Conservation (phyloP, 2,113 vertebrate genomes). For the Geococcyx californianus region DNA sequence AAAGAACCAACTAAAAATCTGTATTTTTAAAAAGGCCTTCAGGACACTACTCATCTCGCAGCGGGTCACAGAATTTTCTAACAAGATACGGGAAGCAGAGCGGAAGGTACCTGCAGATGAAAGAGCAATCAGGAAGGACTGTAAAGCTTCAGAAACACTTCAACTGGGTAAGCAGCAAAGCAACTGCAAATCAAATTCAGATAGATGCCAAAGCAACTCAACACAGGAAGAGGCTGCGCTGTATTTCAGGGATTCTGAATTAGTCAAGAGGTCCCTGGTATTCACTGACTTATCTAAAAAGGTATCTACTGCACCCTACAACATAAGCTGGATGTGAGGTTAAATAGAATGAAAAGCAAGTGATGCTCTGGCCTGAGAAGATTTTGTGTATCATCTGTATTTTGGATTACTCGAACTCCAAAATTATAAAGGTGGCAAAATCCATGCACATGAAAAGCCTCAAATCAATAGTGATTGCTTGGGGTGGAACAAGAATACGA, state of each 20-base stretch:
- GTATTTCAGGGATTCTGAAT: neutral
- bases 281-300: neutral
- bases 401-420: neutral
- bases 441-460: neutral
- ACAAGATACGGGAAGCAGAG: neutral
- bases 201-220: neutral
- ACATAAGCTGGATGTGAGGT: rapidly evolving
- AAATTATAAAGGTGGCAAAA: neutral
- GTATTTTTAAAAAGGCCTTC: neutral
- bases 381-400: neutral
- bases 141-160: neutral
- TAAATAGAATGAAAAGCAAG: neutral
- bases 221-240: neutral
- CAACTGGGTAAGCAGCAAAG: neutral
- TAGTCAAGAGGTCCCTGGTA: neutral
- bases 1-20: neutral
- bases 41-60: neutral
- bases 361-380: neutral
- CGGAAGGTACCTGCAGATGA: neutral
- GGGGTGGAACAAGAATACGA: neutral
- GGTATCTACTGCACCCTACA: rapidly evolving
- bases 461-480: neutral
- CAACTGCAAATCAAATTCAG: neutral
- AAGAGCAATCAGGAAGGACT: neutral
- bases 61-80: neutral